A percentile compares a stretch with the other conserved stretches of the same genome.
phyloP scores from a whole-genome alignment of 2,113 vertebrate species.

The Narcine bancroftii region DNA sequence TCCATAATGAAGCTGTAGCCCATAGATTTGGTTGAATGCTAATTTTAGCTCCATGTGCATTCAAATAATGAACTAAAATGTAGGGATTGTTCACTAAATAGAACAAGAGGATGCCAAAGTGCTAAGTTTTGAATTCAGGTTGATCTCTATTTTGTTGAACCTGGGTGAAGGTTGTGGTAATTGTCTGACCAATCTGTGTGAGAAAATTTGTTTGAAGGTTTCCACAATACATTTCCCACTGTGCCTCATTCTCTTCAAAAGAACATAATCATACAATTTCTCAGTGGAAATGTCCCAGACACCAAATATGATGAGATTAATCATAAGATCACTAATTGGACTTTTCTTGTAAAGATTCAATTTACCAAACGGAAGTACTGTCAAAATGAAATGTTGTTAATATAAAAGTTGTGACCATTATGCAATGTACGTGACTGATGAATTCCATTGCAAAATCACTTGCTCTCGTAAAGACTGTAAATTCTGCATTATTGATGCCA shows the following conservation, averaged over 20 bases:
- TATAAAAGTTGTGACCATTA: neutral
- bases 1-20: neutral
- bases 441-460: neutral
- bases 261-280: neutral
- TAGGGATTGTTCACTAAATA: slow-evolving; percentile 9
- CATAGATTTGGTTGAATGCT: neutral
- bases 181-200: neutral
- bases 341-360: neutral
- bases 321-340: neutral
- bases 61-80: neutral
- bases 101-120: neutral
- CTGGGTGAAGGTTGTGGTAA: neutral
- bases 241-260: slow-evolving; percentile 28
- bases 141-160: neutral
- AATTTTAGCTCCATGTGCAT: slow-evolving; percentile 25
- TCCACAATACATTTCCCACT: neutral
- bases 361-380: neutral
- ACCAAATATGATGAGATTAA: slow-evolving; percentile 8
- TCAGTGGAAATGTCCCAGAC: slow-evolving; percentile 9
- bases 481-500: neutral
- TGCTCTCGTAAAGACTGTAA: neutral
- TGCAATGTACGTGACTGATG: neutral
- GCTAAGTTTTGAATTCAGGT: neutral
- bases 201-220: neutral
- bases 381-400: neutral